Evolutionary conservation across 2,888 invertebrate species (phyloP).

Genomic region (Gerris lacustris): DNA sequence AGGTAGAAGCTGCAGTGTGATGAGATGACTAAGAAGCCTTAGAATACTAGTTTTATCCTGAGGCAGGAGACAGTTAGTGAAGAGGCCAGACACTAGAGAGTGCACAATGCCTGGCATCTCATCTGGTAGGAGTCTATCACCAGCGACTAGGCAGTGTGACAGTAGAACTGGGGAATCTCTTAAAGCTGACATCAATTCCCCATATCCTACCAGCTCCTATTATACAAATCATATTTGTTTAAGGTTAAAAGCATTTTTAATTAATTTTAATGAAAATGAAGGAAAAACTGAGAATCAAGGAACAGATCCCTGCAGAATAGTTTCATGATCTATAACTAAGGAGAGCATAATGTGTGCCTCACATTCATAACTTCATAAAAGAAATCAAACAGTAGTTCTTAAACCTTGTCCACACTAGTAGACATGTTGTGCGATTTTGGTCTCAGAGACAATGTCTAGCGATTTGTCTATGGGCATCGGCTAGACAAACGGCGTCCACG

Average conservation of each 20-base stretch:
- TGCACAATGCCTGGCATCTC: constrained; percentile 42
- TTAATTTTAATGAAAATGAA: neutral
- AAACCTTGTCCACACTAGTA: too few species aligned
- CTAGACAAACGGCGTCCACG: too few species aligned
- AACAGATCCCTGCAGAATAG: too few species aligned
- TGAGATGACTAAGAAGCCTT: constrained; percentile 52
- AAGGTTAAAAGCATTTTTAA: constrained; percentile 5
- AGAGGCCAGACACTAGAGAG: constrained; percentile 52
- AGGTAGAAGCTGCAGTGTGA: constrained; percentile 56
- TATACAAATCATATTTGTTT: constrained; percentile 18
- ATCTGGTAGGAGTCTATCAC: constrained; percentile 46
- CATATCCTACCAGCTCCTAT: constrained; percentile 49
- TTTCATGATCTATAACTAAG: too few species aligned
- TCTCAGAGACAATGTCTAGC: too few species aligned
- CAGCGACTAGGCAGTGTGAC: constrained; percentile 54
- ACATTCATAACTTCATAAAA: too few species aligned
- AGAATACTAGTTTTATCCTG: constrained; percentile 59
- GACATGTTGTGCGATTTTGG: too few species aligned
- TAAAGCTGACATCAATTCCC: constrained; percentile 55
- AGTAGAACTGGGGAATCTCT: constrained; percentile 56
- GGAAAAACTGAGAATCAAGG: too few species aligned
- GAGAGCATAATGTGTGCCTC: too few species aligned
- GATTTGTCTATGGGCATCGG: too few species aligned
- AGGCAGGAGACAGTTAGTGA: constrained; percentile 59
- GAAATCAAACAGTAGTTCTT: too few species aligned